Conservation (phyloP, 2,113 vertebrate species). For the Equus przewalskii region DNA sequence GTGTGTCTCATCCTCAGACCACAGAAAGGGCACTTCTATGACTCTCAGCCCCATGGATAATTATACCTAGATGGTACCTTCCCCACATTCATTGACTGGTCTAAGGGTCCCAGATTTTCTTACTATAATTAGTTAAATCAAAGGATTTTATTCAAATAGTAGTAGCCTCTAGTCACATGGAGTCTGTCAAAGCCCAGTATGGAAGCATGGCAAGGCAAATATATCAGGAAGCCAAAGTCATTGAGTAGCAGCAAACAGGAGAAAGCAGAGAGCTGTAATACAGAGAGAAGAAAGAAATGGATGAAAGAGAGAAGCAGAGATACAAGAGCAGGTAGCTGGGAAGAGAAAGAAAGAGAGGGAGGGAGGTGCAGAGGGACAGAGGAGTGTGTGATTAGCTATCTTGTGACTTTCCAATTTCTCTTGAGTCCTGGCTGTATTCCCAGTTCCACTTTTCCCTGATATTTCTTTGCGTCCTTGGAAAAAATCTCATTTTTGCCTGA, state of each 20-base stretch:
- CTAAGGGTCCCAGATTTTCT: not conserved
- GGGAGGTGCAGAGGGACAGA: not conserved
- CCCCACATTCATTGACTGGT: not conserved
- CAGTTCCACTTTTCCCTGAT: not conserved
- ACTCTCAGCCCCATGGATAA: not conserved
- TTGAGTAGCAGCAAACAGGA: not conserved
- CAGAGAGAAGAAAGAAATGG: not conserved
- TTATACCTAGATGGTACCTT: not conserved
- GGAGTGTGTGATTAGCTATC: not conserved
- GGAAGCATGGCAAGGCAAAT: not conserved
- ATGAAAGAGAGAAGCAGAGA: not conserved
- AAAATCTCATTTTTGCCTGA: not conserved
- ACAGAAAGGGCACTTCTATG: not conserved
- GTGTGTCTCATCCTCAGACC: not conserved
- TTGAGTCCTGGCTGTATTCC: not conserved
- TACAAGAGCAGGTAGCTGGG: not conserved
- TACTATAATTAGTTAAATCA: not conserved
- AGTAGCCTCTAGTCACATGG: not conserved
- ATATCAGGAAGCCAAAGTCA: not conserved
- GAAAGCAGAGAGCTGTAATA: not conserved
- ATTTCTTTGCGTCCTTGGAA: not conserved
- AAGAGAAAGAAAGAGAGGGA: not conserved
- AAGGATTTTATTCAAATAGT: not conserved
- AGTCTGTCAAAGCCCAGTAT: not conserved
- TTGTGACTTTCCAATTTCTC: not conserved